Conservation (phyloP, 1,140 invertebrate species). For the Trichonephila inaurata region DNA sequence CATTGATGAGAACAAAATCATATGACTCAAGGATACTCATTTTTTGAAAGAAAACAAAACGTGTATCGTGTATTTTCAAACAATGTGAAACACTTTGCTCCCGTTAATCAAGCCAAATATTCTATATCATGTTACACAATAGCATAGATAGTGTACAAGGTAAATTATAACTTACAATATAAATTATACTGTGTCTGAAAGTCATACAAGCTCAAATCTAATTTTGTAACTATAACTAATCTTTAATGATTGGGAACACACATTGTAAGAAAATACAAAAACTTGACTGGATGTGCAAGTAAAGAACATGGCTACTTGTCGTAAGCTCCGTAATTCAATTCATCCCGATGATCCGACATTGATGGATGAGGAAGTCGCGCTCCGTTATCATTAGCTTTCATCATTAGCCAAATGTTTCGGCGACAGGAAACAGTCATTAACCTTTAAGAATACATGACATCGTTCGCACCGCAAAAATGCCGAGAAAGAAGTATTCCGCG, state of each 20-base stretch:
- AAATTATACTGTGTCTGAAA: no score
- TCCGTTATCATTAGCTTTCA: background rate
- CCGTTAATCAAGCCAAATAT: no score
- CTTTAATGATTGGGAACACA: background rate
- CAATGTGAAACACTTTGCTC: no score
- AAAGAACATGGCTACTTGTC: background rate
- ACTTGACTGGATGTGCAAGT: no score
- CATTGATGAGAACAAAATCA: no score
- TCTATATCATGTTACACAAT: no score
- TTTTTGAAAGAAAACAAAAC: no score
- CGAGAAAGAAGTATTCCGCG: background rate
- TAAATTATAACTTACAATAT: no score
- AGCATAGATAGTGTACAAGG: no score
- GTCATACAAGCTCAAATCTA: background rate
- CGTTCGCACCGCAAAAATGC: background rate
- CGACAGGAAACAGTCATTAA: conserved; percentile 20
- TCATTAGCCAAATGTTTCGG: conserved; percentile 15
- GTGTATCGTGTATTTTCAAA: no score
- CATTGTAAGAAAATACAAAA: background rate
- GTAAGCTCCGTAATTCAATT: background rate
- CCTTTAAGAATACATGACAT: background rate
- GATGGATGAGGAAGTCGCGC: background rate
- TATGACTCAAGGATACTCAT: no score
- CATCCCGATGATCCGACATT: background rate
- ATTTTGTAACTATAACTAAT: background rate